Evolutionary conservation across 2,888 invertebrate genomes (phyloP).

Genomic region (Eulithis prunata): DNA sequence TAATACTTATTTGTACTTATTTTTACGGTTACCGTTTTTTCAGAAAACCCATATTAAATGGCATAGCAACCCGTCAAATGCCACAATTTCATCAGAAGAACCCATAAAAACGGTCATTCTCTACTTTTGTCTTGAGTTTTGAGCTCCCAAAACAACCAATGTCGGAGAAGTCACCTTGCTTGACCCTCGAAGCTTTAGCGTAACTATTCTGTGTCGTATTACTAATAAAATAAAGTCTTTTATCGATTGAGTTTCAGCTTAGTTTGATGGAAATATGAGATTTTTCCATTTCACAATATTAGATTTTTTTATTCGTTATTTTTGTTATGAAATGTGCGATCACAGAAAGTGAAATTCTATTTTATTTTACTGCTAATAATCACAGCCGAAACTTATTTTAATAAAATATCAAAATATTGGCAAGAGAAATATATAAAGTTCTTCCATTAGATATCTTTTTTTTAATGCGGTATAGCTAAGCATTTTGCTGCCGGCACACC

Average conservation of each 20-base stretch:
- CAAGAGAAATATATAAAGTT: no score
- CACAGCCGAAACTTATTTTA: background rate
- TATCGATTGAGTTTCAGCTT: slow-evolving; percentile 6
- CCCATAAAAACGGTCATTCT: slow-evolving; percentile 23
- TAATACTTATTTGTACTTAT: no score
- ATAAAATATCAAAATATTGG: background rate
- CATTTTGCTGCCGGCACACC: no score
- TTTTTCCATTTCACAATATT: slow-evolving; percentile 9
- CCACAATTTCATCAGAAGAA: slow-evolving; percentile 22
- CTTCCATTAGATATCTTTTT: no score
- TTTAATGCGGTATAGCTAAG: no score
- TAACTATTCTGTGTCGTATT: slow-evolving; percentile 5
- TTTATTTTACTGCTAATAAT: slow-evolving; percentile 1
- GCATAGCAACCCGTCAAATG: slow-evolving; percentile 20
- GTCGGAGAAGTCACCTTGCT: slow-evolving; percentile 23
- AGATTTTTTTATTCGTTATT: slow-evolving; percentile 8
- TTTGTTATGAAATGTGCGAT: slow-evolving; percentile 1
- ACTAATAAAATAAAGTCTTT: slow-evolving; percentile 5
- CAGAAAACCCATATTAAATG: background rate
- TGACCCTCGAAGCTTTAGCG: slow-evolving; percentile 14
- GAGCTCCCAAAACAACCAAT: slow-evolving; percentile 23
- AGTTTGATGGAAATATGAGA: slow-evolving; percentile 6
- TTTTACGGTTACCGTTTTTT: background rate
- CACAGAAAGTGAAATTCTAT: slow-evolving; percentile 1
- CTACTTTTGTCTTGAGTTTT: slow-evolving; percentile 19